Evolutionary conservation across 2,797 vertebrate genomes (phyloP).

Genomic region (Girardinus metallicus): DNA sequence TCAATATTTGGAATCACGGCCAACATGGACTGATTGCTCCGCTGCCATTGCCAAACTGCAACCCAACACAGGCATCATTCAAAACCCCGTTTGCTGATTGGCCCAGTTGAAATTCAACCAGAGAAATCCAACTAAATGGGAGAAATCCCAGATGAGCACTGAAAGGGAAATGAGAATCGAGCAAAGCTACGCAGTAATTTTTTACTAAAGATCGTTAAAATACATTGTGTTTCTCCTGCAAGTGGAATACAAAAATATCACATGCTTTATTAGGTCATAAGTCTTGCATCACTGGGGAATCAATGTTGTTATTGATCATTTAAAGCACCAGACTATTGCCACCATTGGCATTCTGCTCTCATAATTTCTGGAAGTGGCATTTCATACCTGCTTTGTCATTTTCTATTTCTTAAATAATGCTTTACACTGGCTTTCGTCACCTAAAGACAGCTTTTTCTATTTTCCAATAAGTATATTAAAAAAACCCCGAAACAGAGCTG

Average conservation of each 20-base stretch:
- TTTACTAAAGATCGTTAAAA: not conserved
- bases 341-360: not conserved
- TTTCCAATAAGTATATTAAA: slow-evolving; percentile 24
- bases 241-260: not conserved
- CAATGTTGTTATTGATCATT: not conserved
- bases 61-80: not conserved
- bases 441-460: slow-evolving; percentile 21
- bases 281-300: not conserved
- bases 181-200: not conserved
- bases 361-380: slow-evolving; percentile 34
- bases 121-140: not conserved
- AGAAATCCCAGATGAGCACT: not conserved
- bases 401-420: slow-evolving; percentile 35
- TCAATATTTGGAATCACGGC: too few species aligned
- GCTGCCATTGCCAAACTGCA: not conserved
- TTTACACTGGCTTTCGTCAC: slow-evolving; percentile 14
- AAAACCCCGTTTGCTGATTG: too few species aligned
- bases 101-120: not conserved
- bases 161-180: not conserved
- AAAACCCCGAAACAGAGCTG: slow-evolving; percentile 30
- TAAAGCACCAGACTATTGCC: not conserved
- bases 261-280: not conserved
- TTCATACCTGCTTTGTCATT: slow-evolving; percentile 35
- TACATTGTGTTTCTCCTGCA: not conserved
- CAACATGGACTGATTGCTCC: not conserved